These are phyloP conservation scores for Oryzaephilus surinamensis DNA, from an alignment of 1,140 invertebrate species.

Conservation along the genomic window DNA sequence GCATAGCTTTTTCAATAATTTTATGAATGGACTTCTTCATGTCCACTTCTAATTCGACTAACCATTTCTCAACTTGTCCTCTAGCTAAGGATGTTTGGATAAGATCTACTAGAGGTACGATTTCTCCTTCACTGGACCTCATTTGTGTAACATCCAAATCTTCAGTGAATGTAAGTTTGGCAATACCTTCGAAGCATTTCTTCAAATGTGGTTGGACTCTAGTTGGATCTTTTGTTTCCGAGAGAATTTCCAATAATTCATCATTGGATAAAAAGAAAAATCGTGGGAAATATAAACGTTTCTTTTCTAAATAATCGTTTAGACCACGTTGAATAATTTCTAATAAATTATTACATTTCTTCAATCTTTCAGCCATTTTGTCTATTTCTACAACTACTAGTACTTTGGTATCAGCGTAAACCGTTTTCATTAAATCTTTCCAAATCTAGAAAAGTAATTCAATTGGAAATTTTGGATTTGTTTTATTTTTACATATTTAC, in stretches of 20 bases:
- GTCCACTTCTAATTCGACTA: conserved; percentile 76
- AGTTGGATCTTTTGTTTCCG: conserved; percentile 93
- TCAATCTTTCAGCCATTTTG: conserved; percentile 83
- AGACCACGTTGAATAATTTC: conserved; percentile 87
- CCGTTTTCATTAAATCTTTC: conserved; percentile 89
- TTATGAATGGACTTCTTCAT: conserved; percentile 86
- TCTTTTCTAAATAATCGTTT: conserved; percentile 93
- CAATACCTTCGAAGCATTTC: conserved; percentile 94
- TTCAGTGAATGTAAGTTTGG: conserved; percentile 74
- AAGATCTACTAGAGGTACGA: conserved; percentile 61
- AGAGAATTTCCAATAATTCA: conserved; percentile 90
- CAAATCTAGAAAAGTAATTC: conserved; percentile 57
- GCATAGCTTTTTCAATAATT: conserved; percentile 48
- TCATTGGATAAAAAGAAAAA: conserved; percentile 98
- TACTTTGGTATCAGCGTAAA: conserved; percentile 66
- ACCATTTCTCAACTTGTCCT: conserved; percentile 96
- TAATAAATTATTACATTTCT: conserved; percentile 77
- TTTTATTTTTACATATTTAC: conserved; percentile 27
- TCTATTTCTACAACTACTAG: conserved; percentile 81
- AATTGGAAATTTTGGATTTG: conserved; percentile 3
- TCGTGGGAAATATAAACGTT: conserved; percentile 84
- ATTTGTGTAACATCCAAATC: conserved; percentile 81
- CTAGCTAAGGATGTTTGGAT: conserved; percentile 83
- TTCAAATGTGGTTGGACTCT: conserved; percentile 95
- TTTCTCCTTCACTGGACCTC: conserved; percentile 81